These are phyloP conservation scores for Mycteria americana DNA, from an alignment of 2,797 vertebrate genomes.

Conservation along the genomic window DNA sequence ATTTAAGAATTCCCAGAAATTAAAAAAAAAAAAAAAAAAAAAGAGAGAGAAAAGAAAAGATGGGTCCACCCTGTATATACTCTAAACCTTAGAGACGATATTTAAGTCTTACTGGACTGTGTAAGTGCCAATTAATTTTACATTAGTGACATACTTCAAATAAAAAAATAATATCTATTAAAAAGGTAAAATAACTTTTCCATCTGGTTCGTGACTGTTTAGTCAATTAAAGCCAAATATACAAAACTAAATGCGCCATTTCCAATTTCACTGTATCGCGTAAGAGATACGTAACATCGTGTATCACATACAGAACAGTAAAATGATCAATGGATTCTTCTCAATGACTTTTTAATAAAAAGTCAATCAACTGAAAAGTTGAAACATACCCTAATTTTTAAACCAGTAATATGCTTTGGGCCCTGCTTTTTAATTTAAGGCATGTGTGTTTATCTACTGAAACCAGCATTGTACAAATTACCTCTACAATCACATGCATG, in stretches of 20 bases:
- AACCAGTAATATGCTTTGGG: slow-evolving; percentile 74
- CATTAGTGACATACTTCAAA: slow-evolving; percentile 70
- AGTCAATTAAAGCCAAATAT: slow-evolving; percentile 68
- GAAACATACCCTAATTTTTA: slow-evolving; percentile 72
- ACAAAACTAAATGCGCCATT: slow-evolving; percentile 62
- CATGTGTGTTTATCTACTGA: slow-evolving; percentile 80
- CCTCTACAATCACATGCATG: slow-evolving; percentile 79
- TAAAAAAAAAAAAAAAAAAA: neutral
- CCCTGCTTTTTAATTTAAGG: slow-evolving; percentile 82
- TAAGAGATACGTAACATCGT: slow-evolving; percentile 27
- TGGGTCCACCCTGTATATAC: slow-evolving; percentile 42
- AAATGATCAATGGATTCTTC: slow-evolving; percentile 61
- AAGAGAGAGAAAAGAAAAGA: neutral
- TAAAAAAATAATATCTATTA: slow-evolving; percentile 77
- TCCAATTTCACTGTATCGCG: slow-evolving; percentile 45
- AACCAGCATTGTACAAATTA: slow-evolving; percentile 78
- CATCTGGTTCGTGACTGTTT: slow-evolving; percentile 44
- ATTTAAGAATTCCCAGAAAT: slow-evolving; percentile 42
- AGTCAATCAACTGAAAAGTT: slow-evolving; percentile 57
- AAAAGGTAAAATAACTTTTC: slow-evolving; percentile 72
- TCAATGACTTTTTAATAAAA: slow-evolving; percentile 69
- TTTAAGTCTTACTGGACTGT: slow-evolving; percentile 50
- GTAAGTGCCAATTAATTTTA: slow-evolving; percentile 53
- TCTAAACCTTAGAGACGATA: slow-evolving; percentile 67
- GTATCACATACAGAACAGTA: slow-evolving; percentile 30